Evolutionary conservation across 2,888 invertebrate genomes (phyloP), one percentile per base, ranked within the genome.

Genomic region (Scaptodrosophila latifasciaeformis): DNA sequence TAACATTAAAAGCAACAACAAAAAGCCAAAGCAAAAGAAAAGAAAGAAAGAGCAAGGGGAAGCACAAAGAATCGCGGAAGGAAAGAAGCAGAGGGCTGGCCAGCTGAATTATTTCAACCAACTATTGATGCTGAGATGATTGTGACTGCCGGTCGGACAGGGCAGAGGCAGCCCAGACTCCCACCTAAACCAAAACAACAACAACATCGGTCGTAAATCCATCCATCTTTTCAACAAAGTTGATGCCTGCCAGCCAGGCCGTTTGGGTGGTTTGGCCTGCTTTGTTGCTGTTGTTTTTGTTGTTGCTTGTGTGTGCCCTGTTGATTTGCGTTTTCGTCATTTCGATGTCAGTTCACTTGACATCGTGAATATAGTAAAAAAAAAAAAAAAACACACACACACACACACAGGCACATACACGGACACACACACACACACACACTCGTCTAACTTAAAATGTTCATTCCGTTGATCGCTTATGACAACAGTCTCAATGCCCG

Each of bases 261-360:
- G 54, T 46, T 39, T 47, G 21, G 21, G 44, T 54, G 31, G 34
- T 51, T 50, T 54, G 49, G 27, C n/a, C 13, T 35, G 21, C 29
- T 43, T 29, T 18, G 21, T 46, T 40, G 29, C 21, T 49, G 12
- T 52, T 45, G 18, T 44, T 50, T 17, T 49, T 34, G 39, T 54
- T 60, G 54, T 58, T 64, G 58, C 55, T 67, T 64, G 54, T 46
- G 37, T 30, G 30, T 37, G 29, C 71, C 70, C 80, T 77, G 75
- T 77, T 75, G 75, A 80, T 75, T 75, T 75, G 75, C 70, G 80
- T 75, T 80, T 80, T 75, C 75, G 75, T 75, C 75, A 75, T 75
- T 80, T 77, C 74, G 63, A 75, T 77, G 80, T 77, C 78, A 74
- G 78, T 66, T 67, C 64, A 67, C 62, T 75, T 75, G 75, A 75